Evolutionary conservation across 2,888 invertebrate species (phyloP).

Genomic region (Latrodectus elegans): DNA sequence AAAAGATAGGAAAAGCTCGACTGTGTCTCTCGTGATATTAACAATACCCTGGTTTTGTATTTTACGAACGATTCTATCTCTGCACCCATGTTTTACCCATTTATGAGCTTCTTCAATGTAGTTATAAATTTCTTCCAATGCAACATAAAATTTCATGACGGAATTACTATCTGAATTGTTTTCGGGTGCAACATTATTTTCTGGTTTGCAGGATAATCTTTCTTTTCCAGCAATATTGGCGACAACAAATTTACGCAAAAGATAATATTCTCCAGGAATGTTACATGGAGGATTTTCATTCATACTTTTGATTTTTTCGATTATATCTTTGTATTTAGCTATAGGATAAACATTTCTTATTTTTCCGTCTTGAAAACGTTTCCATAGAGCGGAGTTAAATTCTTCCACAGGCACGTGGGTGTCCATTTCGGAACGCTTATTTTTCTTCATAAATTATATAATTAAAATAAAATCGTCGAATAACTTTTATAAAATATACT

Average conservation of each 20-base stretch:
- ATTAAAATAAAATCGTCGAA: no score
- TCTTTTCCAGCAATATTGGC: slow-evolving; percentile 55
- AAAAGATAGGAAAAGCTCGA: slow-evolving; percentile 61
- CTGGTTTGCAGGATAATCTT: slow-evolving; percentile 54
- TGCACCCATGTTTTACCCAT: slow-evolving; percentile 54
- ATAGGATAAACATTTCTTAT: slow-evolving; percentile 63
- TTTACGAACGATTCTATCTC: slow-evolving; percentile 54
- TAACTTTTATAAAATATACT: no score
- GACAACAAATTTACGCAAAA: slow-evolving; percentile 62
- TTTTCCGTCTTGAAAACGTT: slow-evolving; percentile 58
- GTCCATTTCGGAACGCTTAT: slow-evolving; percentile 17
- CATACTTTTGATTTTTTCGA: slow-evolving; percentile 62
- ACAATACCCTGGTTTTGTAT: slow-evolving; percentile 63
- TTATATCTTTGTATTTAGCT: slow-evolving; percentile 61
- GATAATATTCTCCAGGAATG: slow-evolving; percentile 62
- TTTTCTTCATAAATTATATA: not conserved
- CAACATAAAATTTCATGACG: slow-evolving; percentile 52
- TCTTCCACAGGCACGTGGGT: slow-evolving; percentile 49
- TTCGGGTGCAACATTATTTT: slow-evolving; percentile 27
- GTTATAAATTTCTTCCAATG: slow-evolving; percentile 62
- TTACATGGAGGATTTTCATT: slow-evolving; percentile 62
- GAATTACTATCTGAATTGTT: slow-evolving; percentile 19
- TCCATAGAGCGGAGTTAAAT: slow-evolving; percentile 62
- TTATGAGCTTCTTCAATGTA: slow-evolving; percentile 59
- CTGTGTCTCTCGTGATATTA: slow-evolving; percentile 59